These are phyloP conservation scores for Lapara coniferarum DNA, from an alignment of 2,888 invertebrate genomes.

Conservation along the genomic window DNA sequence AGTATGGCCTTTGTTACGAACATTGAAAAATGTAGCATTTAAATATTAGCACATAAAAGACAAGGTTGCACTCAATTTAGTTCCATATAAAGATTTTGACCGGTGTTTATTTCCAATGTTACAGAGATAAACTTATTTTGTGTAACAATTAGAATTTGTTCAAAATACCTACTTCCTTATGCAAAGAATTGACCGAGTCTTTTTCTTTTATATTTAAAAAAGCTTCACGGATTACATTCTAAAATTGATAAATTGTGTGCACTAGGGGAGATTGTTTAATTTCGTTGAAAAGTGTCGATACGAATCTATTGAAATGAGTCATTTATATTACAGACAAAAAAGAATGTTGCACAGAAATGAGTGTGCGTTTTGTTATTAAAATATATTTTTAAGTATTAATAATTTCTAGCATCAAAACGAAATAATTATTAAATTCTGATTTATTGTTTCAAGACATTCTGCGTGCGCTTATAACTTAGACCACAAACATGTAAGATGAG, in stretches of 20 bases:
- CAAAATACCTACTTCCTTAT: background rate
- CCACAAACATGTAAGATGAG: conserved; percentile 38
- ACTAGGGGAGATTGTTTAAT: background rate
- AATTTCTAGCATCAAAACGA: too few species aligned
- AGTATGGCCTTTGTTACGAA: background rate
- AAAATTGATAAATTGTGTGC: background rate
- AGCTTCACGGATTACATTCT: background rate
- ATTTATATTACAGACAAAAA: too few species aligned
- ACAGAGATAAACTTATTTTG: conserved; percentile 14
- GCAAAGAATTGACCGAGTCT: background rate
- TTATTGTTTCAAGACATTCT: background rate
- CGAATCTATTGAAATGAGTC: too few species aligned
- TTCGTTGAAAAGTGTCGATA: too few species aligned
- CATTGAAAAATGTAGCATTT: background rate
- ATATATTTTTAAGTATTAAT: background rate
- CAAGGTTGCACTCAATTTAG: conserved; percentile 27
- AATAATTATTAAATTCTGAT: background rate
- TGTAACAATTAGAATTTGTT: background rate
- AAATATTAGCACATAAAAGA: conserved; percentile 1
- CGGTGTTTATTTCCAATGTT: conserved; percentile 17
- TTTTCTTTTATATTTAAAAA: background rate
- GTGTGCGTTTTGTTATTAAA: background rate
- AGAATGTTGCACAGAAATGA: too few species aligned
- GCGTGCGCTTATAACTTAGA: conserved; percentile 28
- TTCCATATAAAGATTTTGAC: conserved; percentile 21